Conservation (phyloP, 2,113 vertebrate genomes). For the Aplodontia rufa region DNA sequence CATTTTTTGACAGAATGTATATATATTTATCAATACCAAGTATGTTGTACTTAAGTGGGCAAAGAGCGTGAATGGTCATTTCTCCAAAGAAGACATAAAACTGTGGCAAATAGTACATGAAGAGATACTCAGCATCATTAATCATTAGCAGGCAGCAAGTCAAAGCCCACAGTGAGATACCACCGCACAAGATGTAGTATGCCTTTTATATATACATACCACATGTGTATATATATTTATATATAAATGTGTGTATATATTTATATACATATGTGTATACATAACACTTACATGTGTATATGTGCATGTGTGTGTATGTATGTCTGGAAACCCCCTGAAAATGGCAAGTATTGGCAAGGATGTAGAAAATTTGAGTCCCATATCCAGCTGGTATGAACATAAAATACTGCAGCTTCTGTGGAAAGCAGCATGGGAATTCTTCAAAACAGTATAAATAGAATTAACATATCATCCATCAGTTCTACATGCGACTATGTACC, state of each 20-base stretch:
- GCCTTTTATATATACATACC: not conserved
- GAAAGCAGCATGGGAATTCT: not conserved
- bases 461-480: not conserved
- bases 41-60: slow-evolving; percentile 1
- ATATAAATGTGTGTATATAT: too few species aligned
- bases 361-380: not conserved
- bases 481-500: not conserved
- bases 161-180: not conserved
- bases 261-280: not conserved
- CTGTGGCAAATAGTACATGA: not conserved
- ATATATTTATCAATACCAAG: slow-evolving; percentile 41
- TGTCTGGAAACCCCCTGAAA: not conserved
- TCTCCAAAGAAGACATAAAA: not conserved
- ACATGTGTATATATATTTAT: too few species aligned
- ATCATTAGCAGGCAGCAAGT: not conserved
- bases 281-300: not conserved
- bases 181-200: not conserved
- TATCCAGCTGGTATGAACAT: not conserved
- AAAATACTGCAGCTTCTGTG: not conserved
- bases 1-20: slow-evolving; percentile 67
- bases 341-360: not conserved
- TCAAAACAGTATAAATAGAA: not conserved
- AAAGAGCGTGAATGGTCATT: not conserved
- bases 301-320: too few species aligned
- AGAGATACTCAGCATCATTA: not conserved